Base-by-base conservation (phyloP, 2,888 invertebrate species). In the Thecophora atra region DNA sequence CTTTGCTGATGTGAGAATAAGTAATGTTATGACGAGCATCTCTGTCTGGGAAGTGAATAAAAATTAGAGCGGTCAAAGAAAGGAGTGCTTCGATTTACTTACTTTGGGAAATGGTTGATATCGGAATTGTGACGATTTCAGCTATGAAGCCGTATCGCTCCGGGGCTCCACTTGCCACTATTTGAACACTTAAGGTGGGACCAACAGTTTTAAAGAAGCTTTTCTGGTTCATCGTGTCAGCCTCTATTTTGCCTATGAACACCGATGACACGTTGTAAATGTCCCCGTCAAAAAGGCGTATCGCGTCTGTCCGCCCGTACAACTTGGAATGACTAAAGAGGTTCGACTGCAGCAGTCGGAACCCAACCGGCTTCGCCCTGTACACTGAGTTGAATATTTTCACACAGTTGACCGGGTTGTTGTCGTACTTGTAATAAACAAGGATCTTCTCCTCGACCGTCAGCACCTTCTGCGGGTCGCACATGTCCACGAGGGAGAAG, bases 391-490 rank as follows among this genome's bases (percentile, higher is more conserved):
- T 93, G 84, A 99, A 97, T 78, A 98, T 96, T 87, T 99, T 99
- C 0, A 99, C 95, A 83, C 99, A 99, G 83, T 98, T 99, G 0
- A 98, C 95, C 0, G 98, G 96, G 84, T 93, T 92, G 79, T 97
- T 97, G 81, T 97, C 97, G 81, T 99, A 99, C 85, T 98, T 99
- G 87, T 97, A 98, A 84, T 98, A 99, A 24, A 99, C 84, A 0
- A 99, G 86, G 6, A 98, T 91, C 63, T 98, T 89, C 82, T 98
- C 97, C 84, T 96, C 94, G 1, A 99, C 91, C 2, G 90, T 89
- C 19, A 99, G 91, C 83, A 95, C 94, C 87, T 99, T 99, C 70
- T 93, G 92, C 1, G 97, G 94, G 82, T 98, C 97, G 85, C 99
- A 99, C 78, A 99, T 97, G 78, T 99, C 97, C 19, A 99, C 91